phyloP scores from a whole-genome alignment of 2,797 vertebrate species.

The Coccyzus lansbergi region DNA sequence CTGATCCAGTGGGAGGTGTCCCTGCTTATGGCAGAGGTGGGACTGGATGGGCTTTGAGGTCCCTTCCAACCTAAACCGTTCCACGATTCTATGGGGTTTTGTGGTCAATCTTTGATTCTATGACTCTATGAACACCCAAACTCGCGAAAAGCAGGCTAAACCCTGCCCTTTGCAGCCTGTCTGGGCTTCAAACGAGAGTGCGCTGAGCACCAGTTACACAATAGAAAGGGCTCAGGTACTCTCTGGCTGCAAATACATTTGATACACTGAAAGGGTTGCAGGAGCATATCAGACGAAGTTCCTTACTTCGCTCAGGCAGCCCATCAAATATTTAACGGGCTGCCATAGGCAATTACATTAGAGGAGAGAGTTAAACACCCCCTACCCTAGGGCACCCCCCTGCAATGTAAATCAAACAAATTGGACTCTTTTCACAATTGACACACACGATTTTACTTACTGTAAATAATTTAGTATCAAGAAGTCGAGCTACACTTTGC shows the following conservation, averaged over 20 bases:
- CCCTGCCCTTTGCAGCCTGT: neutral
- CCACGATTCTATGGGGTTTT: too few species aligned
- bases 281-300: constrained; percentile 70
- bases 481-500: constrained; percentile 74
- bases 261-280: constrained; percentile 52
- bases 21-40: too few species aligned
- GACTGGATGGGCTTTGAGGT: too few species aligned
- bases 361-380: constrained; percentile 91
- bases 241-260: constrained; percentile 43
- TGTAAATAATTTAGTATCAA: constrained; percentile 89
- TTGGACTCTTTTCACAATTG: constrained; percentile 91
- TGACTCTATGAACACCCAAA: fast-evolving
- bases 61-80: too few species aligned
- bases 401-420: constrained; percentile 85
- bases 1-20: too few species aligned
- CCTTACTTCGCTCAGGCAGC: constrained; percentile 90
- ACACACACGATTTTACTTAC: constrained; percentile 91
- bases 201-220: neutral
- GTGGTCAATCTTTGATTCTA: too few species aligned
- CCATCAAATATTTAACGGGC: constrained; percentile 92
- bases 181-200: neutral
- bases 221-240: constrained; percentile 30
- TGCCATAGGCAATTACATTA: constrained; percentile 95
- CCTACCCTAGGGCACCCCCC: constrained; percentile 82
- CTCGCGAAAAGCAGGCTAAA: neutral